phyloP scores from a whole-genome alignment of 1,140 invertebrate species.

The Sarcophaga bullata region DNA sequence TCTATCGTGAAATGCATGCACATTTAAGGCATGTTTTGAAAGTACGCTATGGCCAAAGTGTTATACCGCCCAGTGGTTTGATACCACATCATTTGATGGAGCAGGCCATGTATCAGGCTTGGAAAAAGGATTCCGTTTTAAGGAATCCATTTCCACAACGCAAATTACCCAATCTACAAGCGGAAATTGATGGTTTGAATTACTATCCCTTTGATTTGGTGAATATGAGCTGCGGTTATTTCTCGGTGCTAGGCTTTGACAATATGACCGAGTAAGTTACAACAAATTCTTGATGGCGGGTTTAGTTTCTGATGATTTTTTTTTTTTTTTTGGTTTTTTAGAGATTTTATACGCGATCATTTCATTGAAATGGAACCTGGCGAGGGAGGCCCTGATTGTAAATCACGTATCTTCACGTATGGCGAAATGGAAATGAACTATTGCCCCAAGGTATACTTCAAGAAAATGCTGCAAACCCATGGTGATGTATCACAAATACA shows the following conservation, averaged over 20 bases:
- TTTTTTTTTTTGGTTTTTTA: background rate
- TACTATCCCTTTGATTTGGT: slow-evolving; percentile 79
- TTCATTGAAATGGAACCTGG: slow-evolving; percentile 45
- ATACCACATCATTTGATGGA: slow-evolving; percentile 88
- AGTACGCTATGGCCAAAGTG: slow-evolving; percentile 75
- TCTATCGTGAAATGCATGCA: slow-evolving; percentile 87
- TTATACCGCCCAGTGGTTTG: slow-evolving; percentile 75
- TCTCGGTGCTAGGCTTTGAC: slow-evolving; percentile 64
- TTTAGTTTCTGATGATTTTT: background rate
- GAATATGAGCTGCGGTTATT: slow-evolving; percentile 82
- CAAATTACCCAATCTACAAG: slow-evolving; percentile 46
- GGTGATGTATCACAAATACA: slow-evolving; percentile 81
- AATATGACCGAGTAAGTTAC: slow-evolving; percentile 43
- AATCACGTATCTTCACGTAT: slow-evolving; percentile 46
- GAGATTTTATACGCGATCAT: slow-evolving; percentile 44
- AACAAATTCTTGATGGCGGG: background rate
- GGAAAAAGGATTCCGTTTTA: slow-evolving; percentile 47
- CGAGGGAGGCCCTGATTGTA: slow-evolving; percentile 46
- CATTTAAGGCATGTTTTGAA: slow-evolving; percentile 80
- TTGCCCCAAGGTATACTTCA: slow-evolving; percentile 47
- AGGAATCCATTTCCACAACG: slow-evolving; percentile 44
- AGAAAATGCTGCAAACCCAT: slow-evolving; percentile 65
- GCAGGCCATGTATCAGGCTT: slow-evolving; percentile 47
- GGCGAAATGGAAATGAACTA: slow-evolving; percentile 46
- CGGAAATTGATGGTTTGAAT: slow-evolving; percentile 60